These are phyloP conservation scores for Tribolium madens DNA, from an alignment of 1,140 invertebrate species.

Conservation along the genomic window DNA sequence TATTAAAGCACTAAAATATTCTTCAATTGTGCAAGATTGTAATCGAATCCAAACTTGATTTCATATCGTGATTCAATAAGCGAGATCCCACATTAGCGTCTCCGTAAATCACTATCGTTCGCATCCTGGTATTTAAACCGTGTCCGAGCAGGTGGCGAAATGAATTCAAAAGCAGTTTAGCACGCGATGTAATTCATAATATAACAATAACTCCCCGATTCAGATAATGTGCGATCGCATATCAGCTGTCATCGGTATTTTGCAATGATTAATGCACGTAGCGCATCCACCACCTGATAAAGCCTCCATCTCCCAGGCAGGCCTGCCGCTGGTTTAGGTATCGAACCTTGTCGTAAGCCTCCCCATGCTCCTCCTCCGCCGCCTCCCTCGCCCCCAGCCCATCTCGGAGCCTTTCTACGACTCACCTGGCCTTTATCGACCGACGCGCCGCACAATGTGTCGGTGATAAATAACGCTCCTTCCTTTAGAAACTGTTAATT, in stretches of 20 bases:
- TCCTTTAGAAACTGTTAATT: slow-evolving; percentile 55
- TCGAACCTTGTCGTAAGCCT: slow-evolving; percentile 35
- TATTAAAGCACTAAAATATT: too few relatives aligned
- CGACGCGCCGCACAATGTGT: slow-evolving; percentile 44
- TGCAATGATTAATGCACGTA: slow-evolving; percentile 30
- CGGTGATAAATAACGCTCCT: slow-evolving; percentile 51
- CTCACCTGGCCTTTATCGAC: slow-evolving; percentile 55
- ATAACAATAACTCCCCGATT: slow-evolving; percentile 28
- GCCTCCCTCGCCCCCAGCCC: slow-evolving; percentile 36
- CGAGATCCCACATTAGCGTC: neutral
- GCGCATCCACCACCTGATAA: slow-evolving; percentile 34
- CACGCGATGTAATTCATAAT: slow-evolving; percentile 38
- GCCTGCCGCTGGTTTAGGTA: slow-evolving; percentile 16
- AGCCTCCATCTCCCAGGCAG: slow-evolving; percentile 41
- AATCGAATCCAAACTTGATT: neutral
- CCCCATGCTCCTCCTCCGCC: slow-evolving; percentile 44
- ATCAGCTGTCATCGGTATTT: slow-evolving; percentile 33
- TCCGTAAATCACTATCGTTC: slow-evolving; percentile 14
- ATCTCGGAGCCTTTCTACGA: slow-evolving; percentile 51
- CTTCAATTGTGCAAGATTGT: too few relatives aligned
- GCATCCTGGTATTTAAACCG: slow-evolving; percentile 8
- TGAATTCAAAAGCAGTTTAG: slow-evolving; percentile 34
- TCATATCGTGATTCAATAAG: slow-evolving; percentile 7
- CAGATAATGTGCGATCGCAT: slow-evolving; percentile 26
- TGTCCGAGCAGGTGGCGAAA: slow-evolving; percentile 15